Base-by-base conservation (phyloP, 2,113 vertebrate genomes). In the Callaeas wilsoni region DNA sequence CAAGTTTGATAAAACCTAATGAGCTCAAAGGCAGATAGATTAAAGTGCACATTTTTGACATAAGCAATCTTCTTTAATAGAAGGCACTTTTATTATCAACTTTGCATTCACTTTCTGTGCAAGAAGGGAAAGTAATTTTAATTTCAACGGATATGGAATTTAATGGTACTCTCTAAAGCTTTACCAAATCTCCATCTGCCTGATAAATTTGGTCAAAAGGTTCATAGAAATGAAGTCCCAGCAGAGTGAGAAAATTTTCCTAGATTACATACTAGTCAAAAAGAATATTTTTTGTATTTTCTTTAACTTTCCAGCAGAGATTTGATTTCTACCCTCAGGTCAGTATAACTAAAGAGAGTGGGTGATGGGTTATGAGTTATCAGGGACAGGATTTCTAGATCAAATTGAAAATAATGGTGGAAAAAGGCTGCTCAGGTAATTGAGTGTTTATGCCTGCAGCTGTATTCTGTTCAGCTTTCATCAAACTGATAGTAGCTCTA, bases 351-450 rank as follows among this genome's bases (percentile, higher is more conserved):
- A 49, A 93, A 95, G 52, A 95, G 42, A 73, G 44, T 74, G 68
- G 69, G 23, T 88, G 70, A 94, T 64, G 13, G 44, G n/a, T 90
- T 94, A 53, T 90, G 71, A 94, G 56, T 93, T 88, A 81, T 56
- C 55, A 95, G 49, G 81, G 76, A 57, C 64, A 93, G 23, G 7
- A 16, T 79, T 95, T 94, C 67, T 39, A 17, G 37, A 81, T 90
- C 89, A 67, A 91, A 94, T 44, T 87, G 56, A 95, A 96, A 96
- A 93, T 96, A 94, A 95, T 53, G 52, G 76, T 91, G 42, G 78
- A 59, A 52, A 94, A 87, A 95, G 64, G 17, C 75, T 84, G 30
- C 37, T 81, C 73, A 95, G 65, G 83, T 88, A 94, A 96, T 94
- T 88, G 91, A 95, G 71, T 90, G 81, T 96, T 95, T 97, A 74